Percentiles rank a stretch among this genome's conserved stretches.
These are phyloP conservation scores for Tetramorium simillimum DNA, from an alignment of 1,140 invertebrate species.

Conservation along the genomic window DNA sequence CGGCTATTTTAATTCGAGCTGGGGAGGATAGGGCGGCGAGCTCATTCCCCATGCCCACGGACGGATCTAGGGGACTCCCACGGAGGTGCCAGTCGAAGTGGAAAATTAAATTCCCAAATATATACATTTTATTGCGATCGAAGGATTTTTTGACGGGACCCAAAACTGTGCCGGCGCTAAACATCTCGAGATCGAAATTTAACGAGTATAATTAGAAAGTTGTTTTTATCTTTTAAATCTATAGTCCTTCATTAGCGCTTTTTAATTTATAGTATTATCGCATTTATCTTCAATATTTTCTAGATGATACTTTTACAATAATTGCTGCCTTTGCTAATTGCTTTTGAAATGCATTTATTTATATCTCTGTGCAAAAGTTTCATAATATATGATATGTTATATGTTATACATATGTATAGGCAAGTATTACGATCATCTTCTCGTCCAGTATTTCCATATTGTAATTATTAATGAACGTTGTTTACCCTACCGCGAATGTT, in stretches of 20 bases:
- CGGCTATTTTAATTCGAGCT: slow-evolving; percentile 32
- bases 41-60: slow-evolving; percentile 4
- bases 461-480: slow-evolving; percentile 29
- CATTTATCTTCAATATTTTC: neutral
- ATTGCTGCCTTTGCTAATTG: neutral
- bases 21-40: neutral
- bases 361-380: neutral
- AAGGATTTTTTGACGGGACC: neutral
- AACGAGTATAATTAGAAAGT: neutral
- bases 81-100: neutral
- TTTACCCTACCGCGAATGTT: slow-evolving; percentile 29
- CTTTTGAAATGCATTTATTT: slow-evolving; percentile 18
- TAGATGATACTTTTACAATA: neutral
- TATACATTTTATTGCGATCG: slow-evolving; percentile 36
- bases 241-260: neutral
- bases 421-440: neutral
- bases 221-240: neutral
- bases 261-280: no score
- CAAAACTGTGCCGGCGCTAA: neutral
- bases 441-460: slow-evolving; percentile 5
- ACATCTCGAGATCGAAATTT: slow-evolving; percentile 13
- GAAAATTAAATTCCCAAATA: slow-evolving; percentile 47
- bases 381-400: neutral
- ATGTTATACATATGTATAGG: neutral
- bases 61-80: neutral